phyloP scores from a whole-genome alignment of 2,113 vertebrate genomes.

The Oryctolagus cuniculus region DNA sequence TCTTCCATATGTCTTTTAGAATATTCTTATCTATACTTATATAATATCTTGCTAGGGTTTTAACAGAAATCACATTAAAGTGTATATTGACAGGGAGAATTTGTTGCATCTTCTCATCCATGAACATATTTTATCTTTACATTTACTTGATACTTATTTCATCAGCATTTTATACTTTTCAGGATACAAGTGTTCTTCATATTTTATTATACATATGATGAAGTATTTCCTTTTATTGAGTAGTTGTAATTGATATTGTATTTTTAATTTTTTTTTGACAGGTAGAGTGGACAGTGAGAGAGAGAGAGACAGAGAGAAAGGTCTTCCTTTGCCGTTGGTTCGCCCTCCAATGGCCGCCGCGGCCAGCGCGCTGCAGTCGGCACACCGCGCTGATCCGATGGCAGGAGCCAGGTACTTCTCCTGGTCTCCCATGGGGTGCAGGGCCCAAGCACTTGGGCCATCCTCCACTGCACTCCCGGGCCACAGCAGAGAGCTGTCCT shows the following conservation, averaged over 20 bases:
- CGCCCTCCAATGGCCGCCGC: too few relatives aligned
- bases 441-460: too few relatives aligned
- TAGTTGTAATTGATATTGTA: not conserved
- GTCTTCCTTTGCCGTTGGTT: too few relatives aligned
- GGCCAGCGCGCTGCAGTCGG: too few relatives aligned
- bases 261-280: too few relatives aligned
- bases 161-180: not conserved
- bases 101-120: not conserved
- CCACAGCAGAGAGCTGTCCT: too few relatives aligned
- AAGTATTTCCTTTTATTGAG: not conserved
- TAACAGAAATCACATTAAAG: not conserved
- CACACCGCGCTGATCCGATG: too few relatives aligned
- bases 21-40: not conserved
- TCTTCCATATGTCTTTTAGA: not conserved
- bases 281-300: too few relatives aligned
- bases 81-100: not conserved
- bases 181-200: not conserved
- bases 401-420: too few relatives aligned
- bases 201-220: not conserved
- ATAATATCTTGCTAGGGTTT: not conserved
- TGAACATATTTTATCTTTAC: not conserved
- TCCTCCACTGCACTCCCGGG: too few relatives aligned
- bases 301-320: too few relatives aligned
- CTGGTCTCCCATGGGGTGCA: too few relatives aligned
- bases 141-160: not conserved